Conservation (phyloP, 2,888 invertebrate species). For the Anthophora plumipes region DNA sequence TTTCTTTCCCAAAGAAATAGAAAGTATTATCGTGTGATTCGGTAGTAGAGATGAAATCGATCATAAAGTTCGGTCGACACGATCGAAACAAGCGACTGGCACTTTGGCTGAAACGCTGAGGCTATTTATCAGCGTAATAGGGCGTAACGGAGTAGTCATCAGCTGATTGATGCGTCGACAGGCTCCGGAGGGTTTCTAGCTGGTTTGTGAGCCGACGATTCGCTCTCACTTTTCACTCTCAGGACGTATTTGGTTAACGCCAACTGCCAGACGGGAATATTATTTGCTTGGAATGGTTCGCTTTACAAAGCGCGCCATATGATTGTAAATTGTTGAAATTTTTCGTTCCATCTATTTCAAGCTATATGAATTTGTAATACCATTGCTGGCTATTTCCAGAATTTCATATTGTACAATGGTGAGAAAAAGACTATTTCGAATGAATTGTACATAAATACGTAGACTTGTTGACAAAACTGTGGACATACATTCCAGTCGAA, state of each 20-base stretch:
- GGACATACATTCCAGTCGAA: too few species aligned
- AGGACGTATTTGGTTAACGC: conserved; percentile 47
- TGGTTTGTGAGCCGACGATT: conserved; percentile 23
- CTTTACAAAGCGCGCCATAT: conserved; percentile 1
- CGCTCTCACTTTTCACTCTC: conserved; percentile 56
- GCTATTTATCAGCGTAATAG: conserved; percentile 77
- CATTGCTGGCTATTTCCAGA: not conserved
- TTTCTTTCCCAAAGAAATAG: not conserved
- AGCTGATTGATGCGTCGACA: conserved; percentile 74
- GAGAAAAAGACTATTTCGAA: not conserved
- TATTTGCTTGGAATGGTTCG: conserved; percentile 33
- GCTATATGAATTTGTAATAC: not conserved
- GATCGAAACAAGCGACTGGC: conserved; percentile 56
- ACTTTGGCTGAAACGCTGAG: conserved; percentile 60
- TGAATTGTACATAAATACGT: not conserved
- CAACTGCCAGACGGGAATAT: conserved; percentile 42
- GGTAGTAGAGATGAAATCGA: conserved; percentile 48
- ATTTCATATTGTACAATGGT: not conserved
- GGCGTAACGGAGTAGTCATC: conserved; percentile 77
- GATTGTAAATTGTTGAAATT: conserved; percentile 12
- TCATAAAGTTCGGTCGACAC: conserved; percentile 43
- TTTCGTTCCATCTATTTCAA: not conserved
- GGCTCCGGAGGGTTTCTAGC: conserved; percentile 44
- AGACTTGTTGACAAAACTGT: too few species aligned
- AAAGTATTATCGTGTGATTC: not conserved